phyloP scores from a whole-genome alignment of 2,888 invertebrate species.

The Conops quadrifasciatus region DNA sequence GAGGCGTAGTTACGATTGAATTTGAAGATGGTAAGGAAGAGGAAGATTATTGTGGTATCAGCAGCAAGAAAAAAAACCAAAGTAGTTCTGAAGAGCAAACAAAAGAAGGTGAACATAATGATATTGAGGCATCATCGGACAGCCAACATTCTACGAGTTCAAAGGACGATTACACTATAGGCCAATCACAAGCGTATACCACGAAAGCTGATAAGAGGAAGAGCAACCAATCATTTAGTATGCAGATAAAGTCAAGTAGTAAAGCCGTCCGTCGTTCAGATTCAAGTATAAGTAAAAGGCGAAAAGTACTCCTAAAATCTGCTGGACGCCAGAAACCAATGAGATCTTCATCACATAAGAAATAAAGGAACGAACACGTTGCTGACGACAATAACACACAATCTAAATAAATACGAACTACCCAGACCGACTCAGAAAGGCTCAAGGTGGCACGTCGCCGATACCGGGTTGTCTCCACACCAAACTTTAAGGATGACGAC shows the following conservation, averaged over 20 bases:
- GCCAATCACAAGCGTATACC: constrained; percentile 39
- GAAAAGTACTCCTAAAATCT: constrained; percentile 26
- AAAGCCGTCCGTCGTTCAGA: constrained; percentile 20
- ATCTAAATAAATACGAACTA: background rate
- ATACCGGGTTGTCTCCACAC: too few relatives aligned
- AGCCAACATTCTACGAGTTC: constrained; percentile 35
- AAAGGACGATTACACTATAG: constrained; percentile 1
- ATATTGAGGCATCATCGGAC: constrained; percentile 10
- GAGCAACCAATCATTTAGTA: constrained; percentile 27
- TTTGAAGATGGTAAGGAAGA: constrained; percentile 50
- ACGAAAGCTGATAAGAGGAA: constrained; percentile 42
- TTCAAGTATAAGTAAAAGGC: constrained; percentile 11
- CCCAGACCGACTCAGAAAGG: background rate
- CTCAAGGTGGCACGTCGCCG: too few relatives aligned
- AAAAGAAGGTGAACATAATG: constrained; percentile 21
- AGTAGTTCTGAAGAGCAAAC: background rate
- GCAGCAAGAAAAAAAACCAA: constrained; percentile 14
- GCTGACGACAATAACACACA: background rate
- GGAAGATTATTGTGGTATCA: constrained; percentile 16
- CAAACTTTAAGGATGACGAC: too few relatives aligned
- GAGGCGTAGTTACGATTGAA: constrained; percentile 58
- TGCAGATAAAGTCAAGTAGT: constrained; percentile 25
- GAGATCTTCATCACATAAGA: constrained; percentile 2
- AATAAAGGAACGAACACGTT: constrained; percentile 6
- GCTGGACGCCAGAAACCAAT: background rate